Percentiles rank a stretch among this genome's conserved stretches.
Evolutionary conservation across 2,797 vertebrate genomes (phyloP).

Genomic region (Caiman crocodilus): DNA sequence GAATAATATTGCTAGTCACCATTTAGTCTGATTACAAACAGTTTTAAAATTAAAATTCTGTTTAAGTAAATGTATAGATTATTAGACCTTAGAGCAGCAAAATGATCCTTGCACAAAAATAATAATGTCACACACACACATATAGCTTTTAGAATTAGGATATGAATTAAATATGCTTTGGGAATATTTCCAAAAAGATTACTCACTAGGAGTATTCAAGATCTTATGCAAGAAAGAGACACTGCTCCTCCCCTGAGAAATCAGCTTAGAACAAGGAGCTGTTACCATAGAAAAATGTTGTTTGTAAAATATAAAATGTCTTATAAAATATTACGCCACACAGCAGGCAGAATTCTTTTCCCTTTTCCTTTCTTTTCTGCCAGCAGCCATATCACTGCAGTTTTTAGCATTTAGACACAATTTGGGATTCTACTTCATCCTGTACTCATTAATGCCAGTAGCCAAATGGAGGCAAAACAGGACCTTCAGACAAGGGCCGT

Average conservation of each 20-base stretch:
- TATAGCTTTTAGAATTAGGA: too few relatives aligned
- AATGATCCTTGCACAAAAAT: not conserved
- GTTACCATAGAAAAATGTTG: constrained; percentile 4
- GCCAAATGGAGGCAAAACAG: too few relatives aligned
- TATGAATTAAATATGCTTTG: not conserved
- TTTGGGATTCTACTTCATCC: too few relatives aligned
- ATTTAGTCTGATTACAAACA: constrained; percentile 22
- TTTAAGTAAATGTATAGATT: constrained; percentile 15
- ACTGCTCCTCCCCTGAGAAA: constrained; percentile 42
- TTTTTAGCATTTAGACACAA: too few relatives aligned
- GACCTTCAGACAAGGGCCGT: too few relatives aligned
- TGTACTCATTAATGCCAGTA: too few relatives aligned
- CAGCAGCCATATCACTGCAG: too few relatives aligned
- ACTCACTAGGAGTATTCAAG: not conserved
- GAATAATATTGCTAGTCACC: constrained; percentile 21
- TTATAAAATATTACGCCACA: constrained; percentile 10
- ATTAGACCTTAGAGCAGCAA: not conserved
- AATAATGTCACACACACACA: not conserved
- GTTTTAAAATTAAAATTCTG: constrained; percentile 1
- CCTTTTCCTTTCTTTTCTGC: too few relatives aligned
- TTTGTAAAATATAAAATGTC: not conserved
- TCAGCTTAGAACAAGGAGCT: constrained; percentile 36
- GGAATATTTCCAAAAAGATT: not conserved
- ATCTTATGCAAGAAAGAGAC: not conserved
- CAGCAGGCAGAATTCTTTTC: not conserved